A percentile compares a stretch with the other conserved stretches of the same genome.
Conservation (phyloP, 2,113 vertebrate species). For the Cichladusa arquata region DNA sequence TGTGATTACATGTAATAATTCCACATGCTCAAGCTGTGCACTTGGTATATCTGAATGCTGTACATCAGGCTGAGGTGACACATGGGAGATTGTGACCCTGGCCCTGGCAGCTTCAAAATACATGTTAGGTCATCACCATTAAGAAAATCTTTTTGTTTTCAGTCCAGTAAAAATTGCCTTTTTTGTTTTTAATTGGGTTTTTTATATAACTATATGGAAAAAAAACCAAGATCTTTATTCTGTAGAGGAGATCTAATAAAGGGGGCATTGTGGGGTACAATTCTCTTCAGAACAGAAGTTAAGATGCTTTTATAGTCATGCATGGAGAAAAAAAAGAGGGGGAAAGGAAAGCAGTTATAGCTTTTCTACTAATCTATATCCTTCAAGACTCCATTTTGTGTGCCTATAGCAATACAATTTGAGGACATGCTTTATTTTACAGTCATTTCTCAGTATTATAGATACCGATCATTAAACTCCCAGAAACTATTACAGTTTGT, state of each 20-base stretch:
- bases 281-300: neutral
- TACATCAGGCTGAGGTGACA: neutral
- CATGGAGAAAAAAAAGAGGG: neutral
- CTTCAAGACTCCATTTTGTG: neutral
- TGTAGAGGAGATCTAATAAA: neutral
- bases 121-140: neutral
- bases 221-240: neutral
- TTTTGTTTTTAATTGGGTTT: fast-evolving
- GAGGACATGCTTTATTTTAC: neutral
- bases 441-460: neutral
- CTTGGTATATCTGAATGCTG: neutral
- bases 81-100: neutral
- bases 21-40: neutral
- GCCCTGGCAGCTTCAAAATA: neutral
- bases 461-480: neutral
- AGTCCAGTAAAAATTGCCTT: neutral
- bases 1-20: neutral
- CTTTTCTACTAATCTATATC: neutral
- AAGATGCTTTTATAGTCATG: neutral
- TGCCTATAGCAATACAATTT: neutral
- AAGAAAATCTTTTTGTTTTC: neutral
- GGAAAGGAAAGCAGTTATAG: neutral
- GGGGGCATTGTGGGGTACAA: neutral
- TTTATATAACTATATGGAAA: neutral
- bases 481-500: neutral